These are phyloP conservation scores for Argyresthia goedartella DNA, from an alignment of 2,888 invertebrate species.

Conservation along the genomic window DNA sequence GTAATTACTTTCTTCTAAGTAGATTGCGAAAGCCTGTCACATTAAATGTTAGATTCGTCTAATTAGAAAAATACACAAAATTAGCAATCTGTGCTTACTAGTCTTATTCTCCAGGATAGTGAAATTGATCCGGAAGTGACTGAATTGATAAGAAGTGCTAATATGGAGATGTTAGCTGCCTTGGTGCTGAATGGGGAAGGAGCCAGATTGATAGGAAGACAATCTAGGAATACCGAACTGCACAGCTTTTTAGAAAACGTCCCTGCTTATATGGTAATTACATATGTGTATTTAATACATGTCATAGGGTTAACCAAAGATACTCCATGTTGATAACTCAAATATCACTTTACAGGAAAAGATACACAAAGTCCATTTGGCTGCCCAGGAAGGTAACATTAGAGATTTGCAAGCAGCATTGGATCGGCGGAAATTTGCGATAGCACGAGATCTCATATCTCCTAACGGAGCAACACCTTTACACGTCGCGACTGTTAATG, in stretches of 20 bases:
- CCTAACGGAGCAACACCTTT: constrained; percentile 87
- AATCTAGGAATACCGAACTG: constrained; percentile 81
- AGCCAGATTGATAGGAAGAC: constrained; percentile 77
- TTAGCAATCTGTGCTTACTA: background rate
- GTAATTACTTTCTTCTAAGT: constrained; percentile 14
- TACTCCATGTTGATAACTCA: background rate
- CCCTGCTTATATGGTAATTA: constrained; percentile 84
- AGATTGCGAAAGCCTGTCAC: constrained; percentile 38
- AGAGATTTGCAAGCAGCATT: constrained; percentile 87
- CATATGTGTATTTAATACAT: background rate
- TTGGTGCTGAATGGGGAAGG: constrained; percentile 93
- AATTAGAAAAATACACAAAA: background rate
- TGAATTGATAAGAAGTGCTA: constrained; percentile 78
- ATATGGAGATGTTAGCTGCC: constrained; percentile 91
- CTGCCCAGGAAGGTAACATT: constrained; percentile 87
- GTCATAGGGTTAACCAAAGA: background rate
- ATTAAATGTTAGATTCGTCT: constrained; percentile 4
- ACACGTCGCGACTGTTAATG: constrained; percentile 88
- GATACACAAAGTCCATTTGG: constrained; percentile 89
- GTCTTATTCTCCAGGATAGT: constrained; percentile 37
- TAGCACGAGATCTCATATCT: constrained; percentile 87
- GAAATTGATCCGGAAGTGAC: constrained; percentile 76
- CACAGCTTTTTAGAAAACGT: constrained; percentile 91
- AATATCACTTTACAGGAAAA: constrained; percentile 75
- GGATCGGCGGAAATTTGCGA: constrained; percentile 91